These are phyloP conservation scores for Brenthis daphne DNA, from an alignment of 2,888 invertebrate genomes.

Conservation along the genomic window DNA sequence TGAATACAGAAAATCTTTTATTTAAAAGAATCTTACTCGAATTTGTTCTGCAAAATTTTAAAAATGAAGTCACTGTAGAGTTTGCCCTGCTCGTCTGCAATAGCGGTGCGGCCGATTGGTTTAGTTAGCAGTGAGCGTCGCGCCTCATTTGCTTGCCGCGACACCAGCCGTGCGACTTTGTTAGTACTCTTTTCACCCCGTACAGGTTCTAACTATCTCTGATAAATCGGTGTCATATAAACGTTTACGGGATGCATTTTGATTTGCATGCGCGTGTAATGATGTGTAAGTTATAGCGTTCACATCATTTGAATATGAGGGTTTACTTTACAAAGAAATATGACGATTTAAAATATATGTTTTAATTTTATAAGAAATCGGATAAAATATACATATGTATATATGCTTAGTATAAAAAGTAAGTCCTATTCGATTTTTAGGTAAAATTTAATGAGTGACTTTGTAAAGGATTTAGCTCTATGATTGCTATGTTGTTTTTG, in stretches of 20 bases:
- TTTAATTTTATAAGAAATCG: background rate
- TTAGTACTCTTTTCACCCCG: slow-evolving; percentile 76
- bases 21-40: slow-evolving; percentile 3
- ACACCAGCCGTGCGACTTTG: slow-evolving; percentile 61
- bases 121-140: slow-evolving; percentile 81
- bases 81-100: slow-evolving; percentile 54
- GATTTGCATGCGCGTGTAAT: slow-evolving; percentile 36
- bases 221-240: slow-evolving; percentile 67
- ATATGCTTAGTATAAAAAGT: too few species aligned
- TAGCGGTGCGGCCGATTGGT: slow-evolving; percentile 70
- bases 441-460: background rate
- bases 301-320: background rate
- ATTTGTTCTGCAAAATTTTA: slow-evolving; percentile 4
- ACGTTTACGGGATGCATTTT: slow-evolving; percentile 46
- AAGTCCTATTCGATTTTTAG: too few species aligned
- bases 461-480: background rate
- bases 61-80: slow-evolving; percentile 25
- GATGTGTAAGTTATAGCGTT: slow-evolving; percentile 29
- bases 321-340: slow-evolving; percentile 6
- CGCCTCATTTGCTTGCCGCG: slow-evolving; percentile 79
- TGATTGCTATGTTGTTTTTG: slow-evolving; percentile 21
- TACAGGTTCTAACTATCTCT: slow-evolving; percentile 69
- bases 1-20: background rate
- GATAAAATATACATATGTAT: background rate
- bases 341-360: background rate